A percentile compares a stretch with the other conserved stretches of the same genome.
These are phyloP conservation scores for Limnephilus lunatus DNA, from an alignment of 2,888 invertebrate species.

Conservation along the genomic window DNA sequence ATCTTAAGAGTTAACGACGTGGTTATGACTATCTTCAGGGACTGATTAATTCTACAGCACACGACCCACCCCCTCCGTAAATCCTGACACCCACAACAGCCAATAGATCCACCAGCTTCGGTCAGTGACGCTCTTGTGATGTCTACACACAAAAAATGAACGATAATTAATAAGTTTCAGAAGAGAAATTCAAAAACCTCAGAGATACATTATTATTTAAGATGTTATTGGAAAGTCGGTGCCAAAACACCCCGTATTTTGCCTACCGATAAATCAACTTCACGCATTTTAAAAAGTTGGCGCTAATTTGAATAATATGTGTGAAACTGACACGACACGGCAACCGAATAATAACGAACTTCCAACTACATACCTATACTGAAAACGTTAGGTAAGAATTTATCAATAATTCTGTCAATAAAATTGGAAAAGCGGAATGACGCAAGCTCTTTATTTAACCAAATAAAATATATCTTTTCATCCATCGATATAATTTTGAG, in stretches of 20 bases:
- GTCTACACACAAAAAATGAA: background rate
- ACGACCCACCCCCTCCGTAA: too few species aligned
- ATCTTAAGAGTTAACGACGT: background rate
- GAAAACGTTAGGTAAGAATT: background rate
- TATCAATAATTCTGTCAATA: background rate
- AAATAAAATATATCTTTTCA: background rate
- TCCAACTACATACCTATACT: background rate
- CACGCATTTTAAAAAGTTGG: slow-evolving; percentile 3
- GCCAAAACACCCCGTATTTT: slow-evolving; percentile 20
- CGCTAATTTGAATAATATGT: slow-evolving; percentile 31
- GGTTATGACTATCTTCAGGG: background rate
- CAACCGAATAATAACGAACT: slow-evolving; percentile 15
- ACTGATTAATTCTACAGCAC: background rate
- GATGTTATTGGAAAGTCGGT: slow-evolving; percentile 24
- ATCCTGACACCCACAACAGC: background rate
- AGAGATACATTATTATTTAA: background rate
- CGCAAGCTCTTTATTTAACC: background rate
- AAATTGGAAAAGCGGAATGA: slow-evolving; percentile 24
- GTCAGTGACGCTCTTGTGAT: background rate
- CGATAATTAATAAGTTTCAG: background rate
- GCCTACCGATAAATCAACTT: slow-evolving; percentile 26
- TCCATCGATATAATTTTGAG: too few species aligned
- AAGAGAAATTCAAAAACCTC: background rate
- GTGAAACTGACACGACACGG: slow-evolving; percentile 16
- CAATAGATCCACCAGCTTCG: background rate